Base-by-base conservation (phyloP, 2,113 vertebrate species). In the Lepus europaeus region DNA sequence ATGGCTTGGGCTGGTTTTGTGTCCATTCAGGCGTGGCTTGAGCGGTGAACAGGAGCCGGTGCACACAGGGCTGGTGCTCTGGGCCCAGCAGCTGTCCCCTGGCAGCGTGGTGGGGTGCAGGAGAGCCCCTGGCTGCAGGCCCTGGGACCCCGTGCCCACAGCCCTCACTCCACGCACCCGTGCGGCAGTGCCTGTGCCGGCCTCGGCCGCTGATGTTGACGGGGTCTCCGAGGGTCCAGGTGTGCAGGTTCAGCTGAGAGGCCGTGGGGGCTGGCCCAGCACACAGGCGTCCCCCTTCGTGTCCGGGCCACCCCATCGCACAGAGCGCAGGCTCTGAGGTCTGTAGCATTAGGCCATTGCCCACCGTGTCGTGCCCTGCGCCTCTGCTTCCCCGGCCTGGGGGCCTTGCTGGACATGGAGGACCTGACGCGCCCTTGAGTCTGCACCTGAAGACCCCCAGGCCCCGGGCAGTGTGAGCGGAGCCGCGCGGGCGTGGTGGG, bases 271-370 rank as follows among this genome's bases (percentile, higher is more conserved):
- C 39, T 49, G 74, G 53, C 31, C n/a, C 79, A 39, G n/a, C 39
- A 39, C 33, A 0, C 0, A 56, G 73, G 61, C 2, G 1, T 66
- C 51, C 19, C 17, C 29, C 59, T 39, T 33, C 1, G 0, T 39
- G 39, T 20, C 49, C 31, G 22, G 49, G 49, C 33, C 0, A 56
- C 69, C 51, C 51, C 5, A 0, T 9, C 7, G 45, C 8, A 1
- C 29, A 17, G 31, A 49, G 33, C 49, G n/a, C 3, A 0, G 22
- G 45, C 25, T 45, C 39, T 13, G 2, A 9, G 22, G 33, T 25
- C 33, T 69, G 53, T 68, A 61, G 22, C 53, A 53, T 74, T 0
- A 36, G 49, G 82, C n/a, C 0, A 0, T 31, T 51, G 49, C 19
- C 14, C 23, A 22, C 73, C 5, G 0, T 45, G 6, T 20, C 53